phyloP scores from a whole-genome alignment of 2,888 invertebrate genomes.

The Odontothrips loti region DNA sequence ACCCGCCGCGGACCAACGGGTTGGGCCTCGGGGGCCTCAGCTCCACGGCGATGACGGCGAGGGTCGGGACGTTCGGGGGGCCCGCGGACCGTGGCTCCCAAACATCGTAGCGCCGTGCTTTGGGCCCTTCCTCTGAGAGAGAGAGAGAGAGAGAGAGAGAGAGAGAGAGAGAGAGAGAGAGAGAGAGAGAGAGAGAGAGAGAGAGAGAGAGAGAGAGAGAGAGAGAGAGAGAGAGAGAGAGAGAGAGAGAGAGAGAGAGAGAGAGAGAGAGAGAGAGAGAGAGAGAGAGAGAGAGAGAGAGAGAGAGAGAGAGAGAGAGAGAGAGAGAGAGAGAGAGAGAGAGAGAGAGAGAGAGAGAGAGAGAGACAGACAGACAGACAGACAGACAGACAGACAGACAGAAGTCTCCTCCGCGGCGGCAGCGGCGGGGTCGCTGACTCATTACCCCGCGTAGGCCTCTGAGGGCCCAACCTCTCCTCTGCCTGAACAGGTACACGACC shows the following conservation, averaged over 20 bases:
- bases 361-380: not conserved
- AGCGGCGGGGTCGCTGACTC: not conserved
- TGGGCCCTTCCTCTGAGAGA: too few species aligned
- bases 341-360: conserved; percentile 28
- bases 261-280: conserved; percentile 26
- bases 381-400: not conserved
- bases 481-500: conserved; percentile 1
- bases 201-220: too few species aligned
- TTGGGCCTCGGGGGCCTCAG: not conserved
- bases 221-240: too few species aligned
- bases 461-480: not conserved
- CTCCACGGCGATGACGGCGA: too few species aligned
- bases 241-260: too few species aligned
- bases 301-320: not conserved
- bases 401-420: not conserved
- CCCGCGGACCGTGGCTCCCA: too few species aligned
- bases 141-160: too few species aligned
- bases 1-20: not conserved
- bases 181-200: too few species aligned
- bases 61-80: too few species aligned
- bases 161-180: too few species aligned
- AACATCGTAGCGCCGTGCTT: too few species aligned
- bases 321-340: not conserved
- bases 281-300: conserved; percentile 18
- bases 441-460: not conserved